These are phyloP conservation scores for Terrapene triunguis DNA, from an alignment of 2,113 vertebrate genomes.

Conservation along the genomic window DNA sequence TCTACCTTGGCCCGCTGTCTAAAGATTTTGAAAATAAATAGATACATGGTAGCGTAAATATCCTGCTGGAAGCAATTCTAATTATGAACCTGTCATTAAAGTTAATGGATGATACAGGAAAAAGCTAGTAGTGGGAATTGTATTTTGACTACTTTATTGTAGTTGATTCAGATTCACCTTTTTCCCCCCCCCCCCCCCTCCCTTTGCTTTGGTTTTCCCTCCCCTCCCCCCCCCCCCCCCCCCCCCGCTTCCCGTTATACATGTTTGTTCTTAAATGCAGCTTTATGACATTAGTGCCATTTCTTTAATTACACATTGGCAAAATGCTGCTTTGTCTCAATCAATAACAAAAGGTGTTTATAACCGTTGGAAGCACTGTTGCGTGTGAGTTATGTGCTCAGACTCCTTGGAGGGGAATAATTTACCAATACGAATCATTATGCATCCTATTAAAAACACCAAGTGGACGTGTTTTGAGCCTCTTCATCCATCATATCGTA, in stretches of 20 bases:
- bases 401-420: constrained; percentile 66
- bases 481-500: constrained; percentile 70
- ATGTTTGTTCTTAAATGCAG: constrained; percentile 6
- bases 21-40: constrained; percentile 20
- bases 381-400: constrained; percentile 21
- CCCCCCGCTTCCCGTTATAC: neutral
- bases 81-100: constrained; percentile 34
- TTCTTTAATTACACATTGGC: constrained; percentile 58
- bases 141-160: constrained; percentile 33
- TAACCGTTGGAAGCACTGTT: neutral
- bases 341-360: constrained; percentile 32
- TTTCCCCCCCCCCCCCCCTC: neutral
- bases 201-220: neutral
- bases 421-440: constrained; percentile 64
- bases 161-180: constrained; percentile 13
- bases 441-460: constrained; percentile 68
- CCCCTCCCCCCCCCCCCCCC: neutral
- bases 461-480: constrained; percentile 52
- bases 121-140: neutral
- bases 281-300: neutral
- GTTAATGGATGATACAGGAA: constrained; percentile 9
- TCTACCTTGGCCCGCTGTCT: constrained; percentile 9
- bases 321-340: constrained; percentile 38
- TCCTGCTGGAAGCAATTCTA: constrained; percentile 5
- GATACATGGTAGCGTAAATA: neutral